These are phyloP conservation scores for Macroramphosus scolopax DNA, from an alignment of 2,797 vertebrate genomes.

Conservation along the genomic window DNA sequence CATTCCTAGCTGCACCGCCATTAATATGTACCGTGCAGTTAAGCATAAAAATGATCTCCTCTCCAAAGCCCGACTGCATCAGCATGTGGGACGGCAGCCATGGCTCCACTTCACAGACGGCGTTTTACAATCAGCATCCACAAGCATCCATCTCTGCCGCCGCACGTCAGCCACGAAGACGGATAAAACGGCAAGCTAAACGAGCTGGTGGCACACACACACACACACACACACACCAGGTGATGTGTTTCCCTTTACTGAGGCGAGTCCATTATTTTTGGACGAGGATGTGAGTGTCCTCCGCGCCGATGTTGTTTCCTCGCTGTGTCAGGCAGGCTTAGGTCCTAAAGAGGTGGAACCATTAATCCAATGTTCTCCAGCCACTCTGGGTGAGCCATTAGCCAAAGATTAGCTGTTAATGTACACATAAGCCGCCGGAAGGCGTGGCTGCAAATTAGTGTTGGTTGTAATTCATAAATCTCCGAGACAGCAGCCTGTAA, in stretches of 20 bases:
- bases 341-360: conserved; percentile 51
- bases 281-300: conserved; percentile 42
- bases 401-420: conserved; percentile 38
- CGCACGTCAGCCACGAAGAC: conserved; percentile 5
- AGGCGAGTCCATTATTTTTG: too few species aligned
- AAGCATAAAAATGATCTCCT: conserved; percentile 72
- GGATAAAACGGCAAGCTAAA: too few species aligned
- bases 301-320: too few species aligned
- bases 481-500: conserved; percentile 8
- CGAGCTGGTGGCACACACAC: too few species aligned
- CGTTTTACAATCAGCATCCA: conserved; percentile 80
- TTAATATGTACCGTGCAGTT: conserved; percentile 74
- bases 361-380: conserved; percentile 53
- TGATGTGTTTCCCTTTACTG: too few species aligned
- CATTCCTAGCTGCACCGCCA: conserved; percentile 29
- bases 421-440: conserved; percentile 35
- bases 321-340: conserved; percentile 42
- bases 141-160: conserved; percentile 68
- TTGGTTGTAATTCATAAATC: conserved; percentile 20
- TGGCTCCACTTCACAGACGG: conserved; percentile 76
- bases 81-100: conserved; percentile 74
- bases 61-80: conserved; percentile 80
- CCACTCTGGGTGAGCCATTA: conserved; percentile 31
- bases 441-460: conserved; percentile 15
- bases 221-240: too few species aligned